phyloP scores from a whole-genome alignment of 2,888 invertebrate genomes.

The Parnassius mnemosyne region DNA sequence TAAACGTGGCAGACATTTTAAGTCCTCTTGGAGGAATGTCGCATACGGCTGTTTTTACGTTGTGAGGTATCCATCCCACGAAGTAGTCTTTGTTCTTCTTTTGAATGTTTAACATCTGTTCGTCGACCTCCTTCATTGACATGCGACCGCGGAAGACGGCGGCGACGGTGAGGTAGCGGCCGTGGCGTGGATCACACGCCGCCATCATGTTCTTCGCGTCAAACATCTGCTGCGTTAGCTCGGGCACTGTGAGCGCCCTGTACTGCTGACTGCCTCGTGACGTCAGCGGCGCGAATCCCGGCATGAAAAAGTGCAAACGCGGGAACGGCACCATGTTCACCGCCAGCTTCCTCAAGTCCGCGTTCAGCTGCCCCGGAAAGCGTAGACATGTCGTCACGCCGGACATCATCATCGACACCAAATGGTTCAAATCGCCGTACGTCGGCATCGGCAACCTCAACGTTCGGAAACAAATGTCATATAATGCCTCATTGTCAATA shows the following conservation, averaged over 20 bases:
- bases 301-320: conserved; percentile 78
- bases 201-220: conserved; percentile 98
- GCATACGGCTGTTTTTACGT: conserved; percentile 89
- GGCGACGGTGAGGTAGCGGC: conserved; percentile 92
- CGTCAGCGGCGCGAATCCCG: conserved; percentile 83
- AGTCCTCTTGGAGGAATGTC: conserved; percentile 87
- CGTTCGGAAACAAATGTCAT: conserved; percentile 89
- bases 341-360: conserved; percentile 83
- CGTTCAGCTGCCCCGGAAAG: conserved; percentile 79
- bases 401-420: conserved; percentile 65
- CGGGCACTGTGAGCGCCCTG: conserved; percentile 91
- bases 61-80: conserved; percentile 90
- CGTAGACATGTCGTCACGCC: conserved; percentile 67
- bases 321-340: conserved; percentile 87
- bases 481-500: conserved; percentile 88
- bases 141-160: conserved; percentile 93
- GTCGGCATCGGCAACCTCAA: conserved; percentile 86
- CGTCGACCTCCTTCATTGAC: conserved; percentile 95
- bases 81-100: conserved; percentile 88
- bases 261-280: conserved; percentile 92
- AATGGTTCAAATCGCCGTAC: conserved; percentile 86
- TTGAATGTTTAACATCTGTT: conserved; percentile 88
- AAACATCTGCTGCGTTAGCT: conserved; percentile 93
- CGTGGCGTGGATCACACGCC: conserved; percentile 94
- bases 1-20: conserved; percentile 93